Evolutionary conservation across 2,888 invertebrate species (phyloP), one percentile per base, ranked within the genome.

Genomic region (Stenchaetothrips biformis): DNA sequence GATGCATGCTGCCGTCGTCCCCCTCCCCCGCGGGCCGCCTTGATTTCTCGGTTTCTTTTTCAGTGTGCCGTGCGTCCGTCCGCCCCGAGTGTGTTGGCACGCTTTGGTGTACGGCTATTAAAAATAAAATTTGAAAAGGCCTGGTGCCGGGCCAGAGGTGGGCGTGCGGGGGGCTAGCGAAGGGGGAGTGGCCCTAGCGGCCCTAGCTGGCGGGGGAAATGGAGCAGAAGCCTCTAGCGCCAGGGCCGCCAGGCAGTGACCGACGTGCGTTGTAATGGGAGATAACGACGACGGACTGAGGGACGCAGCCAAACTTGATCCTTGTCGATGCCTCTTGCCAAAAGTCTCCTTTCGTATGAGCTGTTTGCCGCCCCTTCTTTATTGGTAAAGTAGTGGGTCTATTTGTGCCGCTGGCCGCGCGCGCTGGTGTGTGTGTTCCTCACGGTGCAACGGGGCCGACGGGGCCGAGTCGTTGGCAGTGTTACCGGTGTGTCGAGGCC

Each of bases 121-220:
- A 74, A 74, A 74, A 74, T 74, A 74, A 74, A 74, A 74, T 74
- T 74, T 74, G 67, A 25, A 74, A 74, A 74, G 67, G 67, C 37
- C 67, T 74, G 67, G 59, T 18, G 37, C 37, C 37, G 37, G 37
- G 37, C 37, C 37, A 37, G 37, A 37, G 59, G 59, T 59, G 59
- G 59, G 59, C 59, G 59, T 59, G 59, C 18, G 18, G 18, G 13
- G 18, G 59, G 13, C 59, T 37, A 37, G 37, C 37, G 37, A 37
- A 37, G 37, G 37, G 37, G 59, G 59, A 16, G 13, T 9, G 59
- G 59, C 6, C 59, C 59, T 18, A 53, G 53, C 13, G 18, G 59
- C 0, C 59, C 59, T 18, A 16, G 59, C 13, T 16, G 59, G 13
- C 59, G 59, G 18, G 59, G 18, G 16, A 53, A 53, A 53, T 53